These are phyloP conservation scores for Dendrocopos noguchii DNA, from an alignment of 2,113 vertebrate genomes.

Conservation along the genomic window DNA sequence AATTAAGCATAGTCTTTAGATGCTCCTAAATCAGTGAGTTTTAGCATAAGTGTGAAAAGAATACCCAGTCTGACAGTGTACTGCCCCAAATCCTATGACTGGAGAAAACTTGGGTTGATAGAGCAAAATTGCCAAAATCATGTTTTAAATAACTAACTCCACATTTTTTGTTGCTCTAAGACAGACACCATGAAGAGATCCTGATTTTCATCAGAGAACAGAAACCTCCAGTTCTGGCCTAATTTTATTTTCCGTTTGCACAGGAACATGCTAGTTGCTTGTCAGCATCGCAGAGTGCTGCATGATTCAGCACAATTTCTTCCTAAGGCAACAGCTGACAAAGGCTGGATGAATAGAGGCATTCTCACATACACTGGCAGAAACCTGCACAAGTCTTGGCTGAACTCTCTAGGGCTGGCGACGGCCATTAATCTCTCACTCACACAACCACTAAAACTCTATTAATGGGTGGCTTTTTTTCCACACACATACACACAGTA, in stretches of 20 bases:
- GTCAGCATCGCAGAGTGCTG: background rate
- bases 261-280: background rate
- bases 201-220: background rate
- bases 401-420: background rate
- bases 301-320: background rate
- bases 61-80: background rate
- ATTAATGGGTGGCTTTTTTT: background rate
- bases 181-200: background rate
- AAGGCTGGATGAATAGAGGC: background rate
- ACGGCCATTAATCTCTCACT: background rate
- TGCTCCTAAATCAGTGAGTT: background rate
- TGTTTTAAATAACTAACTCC: background rate
- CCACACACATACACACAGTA: background rate
- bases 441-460: background rate
- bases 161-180: background rate
- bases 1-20: background rate
- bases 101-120: background rate
- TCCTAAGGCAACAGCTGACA: background rate
- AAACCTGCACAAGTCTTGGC: background rate
- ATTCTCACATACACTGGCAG: background rate
- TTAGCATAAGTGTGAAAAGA: background rate
- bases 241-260: background rate
- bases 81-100: background rate
- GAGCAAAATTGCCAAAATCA: background rate
- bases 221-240: background rate